These are phyloP conservation scores for Eidolon helvum DNA, from an alignment of 2,113 vertebrate genomes.

Conservation along the genomic window DNA sequence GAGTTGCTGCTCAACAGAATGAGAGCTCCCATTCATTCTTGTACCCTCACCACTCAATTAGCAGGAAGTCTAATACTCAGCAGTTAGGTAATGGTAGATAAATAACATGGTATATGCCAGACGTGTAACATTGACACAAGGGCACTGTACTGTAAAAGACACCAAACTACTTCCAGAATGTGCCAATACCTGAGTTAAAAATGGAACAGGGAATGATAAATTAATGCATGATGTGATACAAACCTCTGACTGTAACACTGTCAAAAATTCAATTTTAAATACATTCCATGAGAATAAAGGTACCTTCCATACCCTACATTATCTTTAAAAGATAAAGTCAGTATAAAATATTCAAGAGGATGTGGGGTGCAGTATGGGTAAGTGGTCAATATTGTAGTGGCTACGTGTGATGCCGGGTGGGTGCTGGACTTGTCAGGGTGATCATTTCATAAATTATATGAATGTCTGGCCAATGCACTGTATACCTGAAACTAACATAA, in stretches of 20 bases:
- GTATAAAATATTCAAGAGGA: too few species aligned
- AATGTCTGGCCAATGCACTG: too few species aligned
- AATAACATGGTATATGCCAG: not conserved
- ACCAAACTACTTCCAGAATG: not conserved
- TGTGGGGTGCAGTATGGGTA: too few species aligned
- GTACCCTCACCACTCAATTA: not conserved
- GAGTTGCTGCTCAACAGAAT: not conserved
- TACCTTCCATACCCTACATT: not conserved
- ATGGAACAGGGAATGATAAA: not conserved
- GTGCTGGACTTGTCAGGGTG: too few species aligned
- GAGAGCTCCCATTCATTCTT: not conserved
- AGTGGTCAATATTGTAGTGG: too few species aligned
- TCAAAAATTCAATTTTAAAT: slow-evolving; percentile 2
- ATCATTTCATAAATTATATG: too few species aligned
- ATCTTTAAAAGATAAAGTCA: slow-evolving; percentile 5
- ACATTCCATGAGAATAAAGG: not conserved
- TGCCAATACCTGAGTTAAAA: not conserved
- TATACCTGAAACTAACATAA: too few species aligned
- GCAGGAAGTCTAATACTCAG: not conserved
- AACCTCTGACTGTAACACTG: not conserved
- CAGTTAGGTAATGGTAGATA: not conserved
- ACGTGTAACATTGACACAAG: not conserved
- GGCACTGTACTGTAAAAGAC: not conserved
- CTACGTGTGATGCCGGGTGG: too few species aligned
- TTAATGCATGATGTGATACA: not conserved